These are phyloP conservation scores for Furcula furcula DNA, from an alignment of 2,888 invertebrate species.

Conservation along the genomic window DNA sequence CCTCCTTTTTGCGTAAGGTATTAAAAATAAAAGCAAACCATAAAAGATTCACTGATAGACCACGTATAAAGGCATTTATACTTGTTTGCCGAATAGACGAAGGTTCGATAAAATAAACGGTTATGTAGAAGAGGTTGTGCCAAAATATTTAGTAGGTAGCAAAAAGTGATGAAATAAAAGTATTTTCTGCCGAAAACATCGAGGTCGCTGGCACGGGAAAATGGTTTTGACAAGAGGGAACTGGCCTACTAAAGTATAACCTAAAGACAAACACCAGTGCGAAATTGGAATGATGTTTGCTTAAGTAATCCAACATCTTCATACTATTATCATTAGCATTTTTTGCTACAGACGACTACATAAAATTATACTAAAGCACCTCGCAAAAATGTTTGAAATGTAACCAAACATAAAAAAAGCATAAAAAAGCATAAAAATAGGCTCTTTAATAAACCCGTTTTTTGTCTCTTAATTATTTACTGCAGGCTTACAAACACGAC, in stretches of 20 bases:
- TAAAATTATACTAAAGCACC: too few relatives aligned
- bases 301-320: too few relatives aligned
- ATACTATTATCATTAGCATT: too few relatives aligned
- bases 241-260: constrained; percentile 19
- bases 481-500: too few relatives aligned
- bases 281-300: constrained; percentile 7
- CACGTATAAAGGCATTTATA: constrained; percentile 10
- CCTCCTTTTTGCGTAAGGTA: too few relatives aligned
- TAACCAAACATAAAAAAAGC: too few relatives aligned
- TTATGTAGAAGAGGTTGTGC: constrained; percentile 23
- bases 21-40: neutral
- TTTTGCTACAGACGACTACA: too few relatives aligned
- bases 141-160: constrained; percentile 27
- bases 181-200: constrained; percentile 16
- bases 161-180: constrained; percentile 23
- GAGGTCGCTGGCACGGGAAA: constrained; percentile 14
- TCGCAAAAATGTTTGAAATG: too few relatives aligned
- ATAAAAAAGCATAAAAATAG: too few relatives aligned
- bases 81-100: constrained; percentile 18
- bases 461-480: too few relatives aligned
- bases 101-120: constrained; percentile 26
- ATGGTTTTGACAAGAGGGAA: constrained; percentile 23
- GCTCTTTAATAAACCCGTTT: too few relatives aligned
- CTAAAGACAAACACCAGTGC: constrained; percentile 16
- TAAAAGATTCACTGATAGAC: constrained; percentile 6